These are phyloP conservation scores for Blomia tropicalis DNA, from an alignment of 2,888 invertebrate genomes.

Conservation along the genomic window DNA sequence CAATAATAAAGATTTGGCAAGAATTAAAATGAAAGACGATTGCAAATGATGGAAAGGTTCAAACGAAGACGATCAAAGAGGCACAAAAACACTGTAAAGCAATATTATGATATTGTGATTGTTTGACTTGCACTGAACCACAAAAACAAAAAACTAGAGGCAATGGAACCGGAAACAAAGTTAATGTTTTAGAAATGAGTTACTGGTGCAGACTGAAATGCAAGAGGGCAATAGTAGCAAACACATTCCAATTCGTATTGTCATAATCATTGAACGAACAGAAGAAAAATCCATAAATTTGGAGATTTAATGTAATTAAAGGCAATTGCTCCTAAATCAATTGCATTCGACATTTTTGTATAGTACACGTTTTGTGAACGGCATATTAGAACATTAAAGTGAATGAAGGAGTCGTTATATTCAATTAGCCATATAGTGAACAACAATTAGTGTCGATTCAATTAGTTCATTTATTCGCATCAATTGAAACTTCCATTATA, in stretches of 20 bases:
- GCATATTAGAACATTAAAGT: neutral
- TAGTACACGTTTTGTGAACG: neutral
- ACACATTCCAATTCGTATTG: neutral
- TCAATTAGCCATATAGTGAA: constrained; percentile 13
- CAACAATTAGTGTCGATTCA: constrained; percentile 1
- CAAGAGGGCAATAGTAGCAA: neutral
- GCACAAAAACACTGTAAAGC: too few species aligned
- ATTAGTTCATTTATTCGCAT: neutral
- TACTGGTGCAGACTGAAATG: too few species aligned
- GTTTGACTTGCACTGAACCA: too few species aligned
- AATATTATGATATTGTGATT: too few species aligned
- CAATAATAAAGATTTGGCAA: too few species aligned
- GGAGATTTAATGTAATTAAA: constrained; percentile 7
- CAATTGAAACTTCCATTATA: too few species aligned
- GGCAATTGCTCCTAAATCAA: neutral
- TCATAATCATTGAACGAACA: neutral
- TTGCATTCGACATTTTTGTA: neutral
- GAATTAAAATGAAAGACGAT: too few species aligned
- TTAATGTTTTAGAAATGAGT: constrained; percentile 12
- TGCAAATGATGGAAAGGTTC: too few species aligned
- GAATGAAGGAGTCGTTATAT: constrained; percentile 5
- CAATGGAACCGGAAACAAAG: constrained; percentile 9
- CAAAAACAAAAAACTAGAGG: too few species aligned
- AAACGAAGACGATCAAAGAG: too few species aligned
- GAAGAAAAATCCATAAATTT: constrained; percentile 7